These are phyloP conservation scores for Ctenopoma kingsleyae DNA, from an alignment of 2,797 vertebrate genomes.

Conservation along the genomic window DNA sequence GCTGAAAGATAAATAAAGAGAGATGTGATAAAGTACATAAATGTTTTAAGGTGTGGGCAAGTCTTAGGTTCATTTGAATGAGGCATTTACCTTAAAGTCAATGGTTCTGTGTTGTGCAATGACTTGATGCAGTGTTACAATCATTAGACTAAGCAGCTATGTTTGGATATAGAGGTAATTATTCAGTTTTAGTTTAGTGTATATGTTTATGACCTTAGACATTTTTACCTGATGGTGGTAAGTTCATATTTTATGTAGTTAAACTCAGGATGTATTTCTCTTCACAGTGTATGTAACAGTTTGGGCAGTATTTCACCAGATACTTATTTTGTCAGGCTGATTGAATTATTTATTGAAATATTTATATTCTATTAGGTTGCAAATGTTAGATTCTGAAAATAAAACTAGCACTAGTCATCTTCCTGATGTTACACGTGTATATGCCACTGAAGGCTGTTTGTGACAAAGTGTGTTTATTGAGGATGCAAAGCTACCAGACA, in stretches of 20 bases:
- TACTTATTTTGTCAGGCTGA: too few relatives aligned
- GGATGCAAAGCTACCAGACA: slow-evolving; percentile 64
- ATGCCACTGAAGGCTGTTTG: neutral
- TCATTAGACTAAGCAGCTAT: neutral
- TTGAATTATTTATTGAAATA: too few relatives aligned
- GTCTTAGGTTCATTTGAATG: too few relatives aligned
- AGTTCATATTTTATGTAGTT: too few relatives aligned
- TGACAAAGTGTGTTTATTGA: neutral
- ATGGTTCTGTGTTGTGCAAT: slow-evolving; percentile 7
- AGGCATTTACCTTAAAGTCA: neutral
- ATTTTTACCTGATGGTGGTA: too few relatives aligned
- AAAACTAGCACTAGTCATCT: too few relatives aligned
- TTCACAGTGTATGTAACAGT: too few relatives aligned
- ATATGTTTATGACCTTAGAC: neutral
- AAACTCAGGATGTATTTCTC: too few relatives aligned
- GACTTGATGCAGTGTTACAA: neutral
- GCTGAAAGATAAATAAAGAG: neutral
- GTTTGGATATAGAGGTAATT: neutral
- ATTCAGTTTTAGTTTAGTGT: neutral
- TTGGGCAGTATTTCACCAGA: too few relatives aligned
- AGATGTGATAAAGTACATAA: neutral
- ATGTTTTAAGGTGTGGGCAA: neutral
- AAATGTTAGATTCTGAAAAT: too few relatives aligned
- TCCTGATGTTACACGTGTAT: neutral
- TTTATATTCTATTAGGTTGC: too few relatives aligned